Base-by-base conservation (phyloP, 2,888 invertebrate species). In the Limenitis arthemis region DNA sequence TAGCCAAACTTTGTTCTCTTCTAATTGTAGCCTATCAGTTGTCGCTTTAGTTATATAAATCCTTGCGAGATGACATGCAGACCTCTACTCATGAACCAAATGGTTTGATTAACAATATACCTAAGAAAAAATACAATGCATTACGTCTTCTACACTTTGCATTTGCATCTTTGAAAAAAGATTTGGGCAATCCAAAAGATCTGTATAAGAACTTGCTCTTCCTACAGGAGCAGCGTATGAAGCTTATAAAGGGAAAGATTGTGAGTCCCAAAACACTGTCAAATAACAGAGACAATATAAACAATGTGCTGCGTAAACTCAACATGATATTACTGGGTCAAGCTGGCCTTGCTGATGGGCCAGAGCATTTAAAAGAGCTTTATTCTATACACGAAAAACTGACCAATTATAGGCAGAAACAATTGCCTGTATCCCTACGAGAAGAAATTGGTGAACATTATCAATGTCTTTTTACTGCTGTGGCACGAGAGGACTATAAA, bases 311-410 rank as follows among this genome's bases (percentile, higher is more conserved):
- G 4, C 87, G 77, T 49, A 77, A 76, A 44, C 69, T 90, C 1
- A 90, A 90, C 62, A 89, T 88, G 82, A 81, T 90, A 33, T 71
- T 90, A 6, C 68, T 90, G 6, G 90, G 90, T 0, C 89, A 90
- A 68, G 88, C 88, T 0, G 90, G 89, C 0, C 79, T 90, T 28
- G 76, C 76, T 5, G 82, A 86, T 51, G 90, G 90, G 1, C 64
- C 73, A 0, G 62, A 67, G 53, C 87, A 88, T 62, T 65, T 89
- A 29, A 78, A 69, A 5, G 76, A 82, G 56, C 66, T 90, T 12
- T 60, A 81, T 42, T 56, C 70, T 0, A 70, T 84, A 20, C 72
- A 77, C 38, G 64, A 75, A 44, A 74, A 71, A 61, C 63, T 87
- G 3, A 75, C 73, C 11, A 72, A 73, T 51, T 69, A 61, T 5